Evolutionary conservation across 1,140 invertebrate genomes (phyloP).

Genomic region (Acromyrmex echinatior): DNA sequence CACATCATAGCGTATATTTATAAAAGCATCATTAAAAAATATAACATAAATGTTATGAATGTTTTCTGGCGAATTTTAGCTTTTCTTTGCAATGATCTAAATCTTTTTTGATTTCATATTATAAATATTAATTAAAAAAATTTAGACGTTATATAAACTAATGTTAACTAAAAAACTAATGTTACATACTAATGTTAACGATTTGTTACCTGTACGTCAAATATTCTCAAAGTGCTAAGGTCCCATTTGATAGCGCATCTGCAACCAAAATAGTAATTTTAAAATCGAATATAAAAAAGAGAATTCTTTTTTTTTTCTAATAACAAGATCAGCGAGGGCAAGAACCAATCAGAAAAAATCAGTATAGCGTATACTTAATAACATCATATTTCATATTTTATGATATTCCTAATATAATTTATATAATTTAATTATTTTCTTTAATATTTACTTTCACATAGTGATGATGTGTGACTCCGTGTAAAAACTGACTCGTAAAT

Average conservation of each 20-base stretch:
- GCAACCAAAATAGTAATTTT: neutral
- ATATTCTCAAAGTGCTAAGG: neutral
- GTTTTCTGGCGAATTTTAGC: neutral
- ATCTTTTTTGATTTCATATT: neutral
- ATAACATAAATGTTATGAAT: slow-evolving; percentile 27
- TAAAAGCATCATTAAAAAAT: slow-evolving; percentile 68
- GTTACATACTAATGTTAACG: neutral
- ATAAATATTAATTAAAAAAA: slow-evolving; percentile 45
- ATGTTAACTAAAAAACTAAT: no score
- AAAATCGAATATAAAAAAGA: neutral
- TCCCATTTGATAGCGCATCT: neutral
- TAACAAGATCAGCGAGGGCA: slow-evolving; percentile 77
- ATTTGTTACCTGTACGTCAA: neutral
- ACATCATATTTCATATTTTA: slow-evolving; percentile 68
- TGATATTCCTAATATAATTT: neutral
- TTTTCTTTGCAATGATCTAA: neutral
- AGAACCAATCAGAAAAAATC: slow-evolving; percentile 74
- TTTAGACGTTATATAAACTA: neutral
- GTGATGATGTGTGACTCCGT: neutral
- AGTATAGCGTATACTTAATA: slow-evolving; percentile 78
- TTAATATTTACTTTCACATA: slow-evolving; percentile 21
- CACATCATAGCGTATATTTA: slow-evolving; percentile 75
- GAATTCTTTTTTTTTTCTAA: neutral
- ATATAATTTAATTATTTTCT: neutral
- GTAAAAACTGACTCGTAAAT: no score